Conservation (phyloP, 2,888 invertebrate genomes). For the Lissocephala sabroskyi region DNA sequence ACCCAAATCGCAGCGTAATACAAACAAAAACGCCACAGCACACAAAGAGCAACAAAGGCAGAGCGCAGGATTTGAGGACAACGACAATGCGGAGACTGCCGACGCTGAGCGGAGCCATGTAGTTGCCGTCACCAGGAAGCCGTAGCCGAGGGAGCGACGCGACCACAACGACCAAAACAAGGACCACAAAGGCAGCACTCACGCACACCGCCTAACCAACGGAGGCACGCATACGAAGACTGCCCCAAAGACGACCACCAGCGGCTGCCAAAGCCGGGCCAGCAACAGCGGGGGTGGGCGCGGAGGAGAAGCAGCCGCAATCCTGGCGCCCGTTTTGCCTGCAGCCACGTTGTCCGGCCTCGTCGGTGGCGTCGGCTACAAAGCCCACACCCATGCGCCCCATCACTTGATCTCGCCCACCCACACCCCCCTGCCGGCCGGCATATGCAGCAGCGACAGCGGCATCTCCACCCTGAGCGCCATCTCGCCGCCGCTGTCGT, state of each 20-base stretch:
- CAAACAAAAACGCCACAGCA: conserved; percentile 8
- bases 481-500: conserved; percentile 62
- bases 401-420: conserved; percentile 8
- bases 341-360: conserved; percentile 39
- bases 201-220: conserved; percentile 1
- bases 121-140: conserved; percentile 7
- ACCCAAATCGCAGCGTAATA: not conserved
- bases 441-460: conserved; percentile 65
- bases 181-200: conserved; percentile 1
- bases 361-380: conserved; percentile 21
- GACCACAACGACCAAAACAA: conserved; percentile 6
- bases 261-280: no score
- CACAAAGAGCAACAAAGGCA: conserved; percentile 2
- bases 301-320: no score
- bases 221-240: not conserved
- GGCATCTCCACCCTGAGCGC: conserved; percentile 67
- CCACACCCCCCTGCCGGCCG: conserved; percentile 42
- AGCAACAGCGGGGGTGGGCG: no score
- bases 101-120: no score
- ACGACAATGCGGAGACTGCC: no score
- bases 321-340: conserved; percentile 72
- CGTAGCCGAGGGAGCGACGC: conserved; percentile 6
- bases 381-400: conserved; percentile 52
- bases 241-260: not conserved
- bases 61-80: not conserved